Conservation (phyloP, 1,140 invertebrate genomes). For the Rhynchophorus ferrugineus region DNA sequence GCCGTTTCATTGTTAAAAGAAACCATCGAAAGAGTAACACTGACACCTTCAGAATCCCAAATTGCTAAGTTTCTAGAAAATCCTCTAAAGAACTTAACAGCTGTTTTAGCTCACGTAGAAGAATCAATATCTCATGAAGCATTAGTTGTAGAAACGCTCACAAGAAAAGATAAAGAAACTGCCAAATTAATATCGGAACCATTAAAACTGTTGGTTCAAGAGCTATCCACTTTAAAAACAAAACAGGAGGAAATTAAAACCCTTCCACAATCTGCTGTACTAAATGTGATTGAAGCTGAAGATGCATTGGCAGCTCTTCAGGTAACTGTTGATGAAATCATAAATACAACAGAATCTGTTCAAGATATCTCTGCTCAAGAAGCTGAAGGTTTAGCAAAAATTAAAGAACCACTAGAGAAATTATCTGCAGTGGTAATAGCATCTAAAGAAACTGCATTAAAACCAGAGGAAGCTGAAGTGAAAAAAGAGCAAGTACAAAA, state of each 20-base stretch:
- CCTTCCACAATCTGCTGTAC: too few species aligned
- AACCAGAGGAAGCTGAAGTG: constrained; percentile 10
- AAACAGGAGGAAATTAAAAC: too few species aligned
- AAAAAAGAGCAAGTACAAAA: constrained; percentile 11
- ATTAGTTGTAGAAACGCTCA: background rate
- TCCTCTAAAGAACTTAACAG: constrained; percentile 9
- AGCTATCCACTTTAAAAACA: too few species aligned
- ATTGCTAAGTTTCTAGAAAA: constrained; percentile 5
- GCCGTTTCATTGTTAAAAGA: constrained; percentile 5
- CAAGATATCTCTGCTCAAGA: constrained; percentile 7
- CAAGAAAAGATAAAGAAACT: background rate
- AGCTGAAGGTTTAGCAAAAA: background rate
- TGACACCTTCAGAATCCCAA: background rate
- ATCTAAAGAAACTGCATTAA: constrained; percentile 4
- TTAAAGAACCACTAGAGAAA: constrained; percentile 9
- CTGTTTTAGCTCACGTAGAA: constrained; percentile 10
- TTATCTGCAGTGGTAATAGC: constrained; percentile 5
- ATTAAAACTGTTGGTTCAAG: background rate
- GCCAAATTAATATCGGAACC: background rate
- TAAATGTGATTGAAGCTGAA: background rate
- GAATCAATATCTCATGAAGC: background rate
- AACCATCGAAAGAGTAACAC: constrained; percentile 4
- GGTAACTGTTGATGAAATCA: background rate
- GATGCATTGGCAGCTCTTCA: constrained; percentile 2
- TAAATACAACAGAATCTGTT: too few species aligned